Evolutionary conservation across 2,888 invertebrate species (phyloP), one percentile per base, ranked within the genome.

Genomic region (Drosophila histrio): DNA sequence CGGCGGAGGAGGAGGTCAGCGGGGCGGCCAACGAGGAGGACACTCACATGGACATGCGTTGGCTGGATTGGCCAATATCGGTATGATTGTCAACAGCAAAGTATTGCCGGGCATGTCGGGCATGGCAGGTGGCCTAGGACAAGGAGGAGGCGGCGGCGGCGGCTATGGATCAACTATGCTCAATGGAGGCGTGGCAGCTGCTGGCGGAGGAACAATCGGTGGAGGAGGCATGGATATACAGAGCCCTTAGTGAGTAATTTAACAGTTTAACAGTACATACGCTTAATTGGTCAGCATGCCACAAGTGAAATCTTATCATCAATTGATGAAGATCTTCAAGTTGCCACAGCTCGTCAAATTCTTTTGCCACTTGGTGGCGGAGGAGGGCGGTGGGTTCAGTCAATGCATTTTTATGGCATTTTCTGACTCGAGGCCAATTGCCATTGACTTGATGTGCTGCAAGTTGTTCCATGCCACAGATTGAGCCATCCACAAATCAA

Each of bases 51-150:
- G 90, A 39, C 90, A 90, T 64, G 80, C 84, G 6, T 46, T 90
- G 57, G 79, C 90, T 1, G 89, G 90, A 8, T 62, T 90, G 65
- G 89, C 89, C 9, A 84, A 80, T 53, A 63, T 90, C 52, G 90
- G 90, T 38, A 89, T 90, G 24, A 78, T 88, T 28, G 79, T 89
- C 50, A 80, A 79, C 39, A 60, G 41, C 57, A 84, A 86, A 32
- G 81, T 77, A 38, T 28, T 81, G 54, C 34, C 49, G 5, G 68
- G 72, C 47, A 13, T 67, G 54, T 36, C 53, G 7, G 61, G 52
- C 13, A 13, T 66, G 43, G 57, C 15, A 21, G 60, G 44, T 4
- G n/a, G n/a, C n/a, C 72, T 13, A 72, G 72, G 9, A 70, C 65
- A 56, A 56, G 60, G 32, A 41, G 70, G 72, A 28, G 61, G 74